phyloP scores from a whole-genome alignment of 2,797 vertebrate species.

The Cetoscarus ocellatus region DNA sequence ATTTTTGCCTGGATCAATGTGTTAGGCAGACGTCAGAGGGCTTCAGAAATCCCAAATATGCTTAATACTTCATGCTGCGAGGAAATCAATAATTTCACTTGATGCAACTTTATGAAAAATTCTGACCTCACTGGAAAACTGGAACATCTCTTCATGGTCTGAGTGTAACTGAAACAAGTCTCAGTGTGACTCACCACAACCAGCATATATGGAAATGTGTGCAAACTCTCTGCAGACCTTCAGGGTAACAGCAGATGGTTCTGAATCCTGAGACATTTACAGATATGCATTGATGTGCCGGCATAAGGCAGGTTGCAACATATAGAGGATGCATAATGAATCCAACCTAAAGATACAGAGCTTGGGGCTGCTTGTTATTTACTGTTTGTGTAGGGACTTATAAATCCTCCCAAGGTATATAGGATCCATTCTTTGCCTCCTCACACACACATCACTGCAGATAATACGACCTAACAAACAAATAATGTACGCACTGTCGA shows the following conservation, averaged over 20 bases:
- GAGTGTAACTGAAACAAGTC: slow-evolving; percentile 1
- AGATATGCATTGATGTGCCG: slow-evolving; percentile 37
- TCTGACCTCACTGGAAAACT: slow-evolving; percentile 4
- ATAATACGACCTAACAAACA: not conserved
- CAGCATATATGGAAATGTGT: slow-evolving; percentile 5
- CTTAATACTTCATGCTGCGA: slow-evolving; percentile 28
- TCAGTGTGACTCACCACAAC: not conserved
- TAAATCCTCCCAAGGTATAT: not conserved
- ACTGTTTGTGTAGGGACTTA: slow-evolving; percentile 10
- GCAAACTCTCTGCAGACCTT: not conserved
- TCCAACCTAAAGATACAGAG: slow-evolving; percentile 7
- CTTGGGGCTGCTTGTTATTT: not conserved
- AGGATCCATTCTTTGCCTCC: too few relatives aligned
- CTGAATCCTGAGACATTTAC: slow-evolving; percentile 43
- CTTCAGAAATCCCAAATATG: slow-evolving; percentile 17
- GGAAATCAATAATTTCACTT: slow-evolving; percentile 34
- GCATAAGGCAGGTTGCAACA: not conserved
- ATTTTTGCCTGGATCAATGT: slow-evolving; percentile 16
- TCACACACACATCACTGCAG: not conserved
- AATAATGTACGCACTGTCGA: not conserved
- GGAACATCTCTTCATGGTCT: not conserved
- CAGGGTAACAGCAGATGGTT: slow-evolving; percentile 21
- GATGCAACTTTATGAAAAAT: slow-evolving; percentile 22
- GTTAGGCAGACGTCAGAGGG: slow-evolving; percentile 16
- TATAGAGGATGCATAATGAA: slow-evolving; percentile 40